Evolutionary conservation across 2,888 invertebrate species (phyloP).

Genomic region (Hyppa rectilinea): DNA sequence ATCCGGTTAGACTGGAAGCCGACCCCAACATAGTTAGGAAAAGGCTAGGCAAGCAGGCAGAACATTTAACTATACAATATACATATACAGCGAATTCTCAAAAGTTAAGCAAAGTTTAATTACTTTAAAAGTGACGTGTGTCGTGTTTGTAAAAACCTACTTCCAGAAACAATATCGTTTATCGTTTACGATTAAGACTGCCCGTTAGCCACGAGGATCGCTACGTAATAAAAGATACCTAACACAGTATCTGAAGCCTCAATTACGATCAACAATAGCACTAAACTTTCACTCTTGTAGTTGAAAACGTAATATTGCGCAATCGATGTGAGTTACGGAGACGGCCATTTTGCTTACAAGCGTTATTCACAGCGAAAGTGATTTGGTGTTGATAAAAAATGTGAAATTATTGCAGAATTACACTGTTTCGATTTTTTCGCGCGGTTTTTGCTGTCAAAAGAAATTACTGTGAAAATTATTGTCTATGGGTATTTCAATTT

Average conservation of each 20-base stretch:
- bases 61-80: no score
- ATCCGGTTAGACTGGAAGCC: no score
- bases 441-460: slow-evolving; percentile 30
- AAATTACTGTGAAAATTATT: slow-evolving; percentile 1
- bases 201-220: background rate
- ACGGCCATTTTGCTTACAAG: slow-evolving; percentile 19
- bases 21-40: no score
- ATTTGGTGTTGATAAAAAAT: slow-evolving; percentile 50
- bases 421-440: background rate
- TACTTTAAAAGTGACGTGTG: no score
- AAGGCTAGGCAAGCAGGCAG: no score
- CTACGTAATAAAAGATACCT: slow-evolving; percentile 11
- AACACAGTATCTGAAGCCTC: slow-evolving; percentile 49
- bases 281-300: slow-evolving; percentile 47
- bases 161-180: no score
- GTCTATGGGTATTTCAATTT: background rate
- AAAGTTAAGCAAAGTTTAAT: no score
- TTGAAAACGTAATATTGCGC: slow-evolving; percentile 54
- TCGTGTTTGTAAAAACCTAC: no score
- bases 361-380: slow-evolving; percentile 56
- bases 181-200: no score
- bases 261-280: slow-evolving; percentile 56
- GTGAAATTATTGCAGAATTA: slow-evolving; percentile 50
- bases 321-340: slow-evolving; percentile 55
- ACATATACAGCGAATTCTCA: no score